Evolutionary conservation across 53 echinoderm and acorn worm species (phyloP).

Genomic region (Echinometra lucunter): DNA sequence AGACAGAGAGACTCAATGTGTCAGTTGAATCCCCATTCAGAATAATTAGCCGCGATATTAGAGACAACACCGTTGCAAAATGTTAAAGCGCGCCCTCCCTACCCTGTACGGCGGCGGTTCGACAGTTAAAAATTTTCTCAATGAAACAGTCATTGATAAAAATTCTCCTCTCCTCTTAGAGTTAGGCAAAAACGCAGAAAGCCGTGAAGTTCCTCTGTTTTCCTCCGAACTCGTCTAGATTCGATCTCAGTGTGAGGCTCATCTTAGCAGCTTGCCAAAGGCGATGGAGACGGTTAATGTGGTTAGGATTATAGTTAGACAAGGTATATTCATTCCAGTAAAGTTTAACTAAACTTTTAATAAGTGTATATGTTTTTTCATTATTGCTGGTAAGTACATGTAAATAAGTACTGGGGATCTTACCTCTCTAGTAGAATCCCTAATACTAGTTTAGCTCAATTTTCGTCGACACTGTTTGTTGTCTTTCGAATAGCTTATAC

Average conservation of each 20-base stretch:
- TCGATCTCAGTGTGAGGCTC: neutral
- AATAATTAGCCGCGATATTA: neutral
- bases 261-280: neutral
- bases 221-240: neutral
- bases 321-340: neutral
- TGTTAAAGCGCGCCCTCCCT: conserved; percentile 63
- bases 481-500: too few species aligned
- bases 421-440: neutral
- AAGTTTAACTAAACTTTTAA: neutral
- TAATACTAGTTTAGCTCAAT: neutral
- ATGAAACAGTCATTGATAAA: conserved; percentile 24
- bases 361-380: too few species aligned
- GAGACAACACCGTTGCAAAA: neutral
- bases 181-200: conserved; percentile 19
- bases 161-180: neutral
- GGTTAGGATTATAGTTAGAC: conserved; percentile 26
- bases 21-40: neutral
- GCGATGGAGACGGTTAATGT: neutral
- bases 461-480: too few species aligned
- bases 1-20: neutral
- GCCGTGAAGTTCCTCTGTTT: neutral
- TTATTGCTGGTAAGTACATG: too few species aligned
- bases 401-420: neutral
- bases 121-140: conserved; percentile 41
- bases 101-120: neutral